Percentiles rank a stretch among this genome's conserved stretches.
Conservation (phyloP, 2,113 vertebrate species). For the Hippocampus zosterae region DNA sequence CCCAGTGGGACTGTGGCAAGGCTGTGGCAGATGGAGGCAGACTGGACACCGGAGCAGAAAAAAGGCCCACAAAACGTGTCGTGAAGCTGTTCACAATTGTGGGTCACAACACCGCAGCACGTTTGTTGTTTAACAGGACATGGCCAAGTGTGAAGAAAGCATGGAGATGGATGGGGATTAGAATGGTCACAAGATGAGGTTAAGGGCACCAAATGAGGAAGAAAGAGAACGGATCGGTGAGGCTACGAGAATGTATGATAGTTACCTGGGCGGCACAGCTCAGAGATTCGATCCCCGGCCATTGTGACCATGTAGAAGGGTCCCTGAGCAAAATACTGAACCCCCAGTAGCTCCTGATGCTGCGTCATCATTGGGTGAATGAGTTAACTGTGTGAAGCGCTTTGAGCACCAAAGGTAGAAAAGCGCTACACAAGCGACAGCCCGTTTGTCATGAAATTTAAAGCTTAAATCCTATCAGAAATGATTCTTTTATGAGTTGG, state of each 20-base stretch:
- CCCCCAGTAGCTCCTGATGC: no score
- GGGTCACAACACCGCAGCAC: conserved; percentile 80
- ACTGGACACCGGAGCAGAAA: conserved; percentile 75
- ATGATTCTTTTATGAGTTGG: not conserved
- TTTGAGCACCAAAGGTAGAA: no score
- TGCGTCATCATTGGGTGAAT: no score
- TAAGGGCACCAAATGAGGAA: conserved; percentile 7
- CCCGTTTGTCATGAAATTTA: not conserved
- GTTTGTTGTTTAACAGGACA: conserved; percentile 83
- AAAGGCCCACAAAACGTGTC: conserved; percentile 82
- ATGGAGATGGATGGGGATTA: conserved; percentile 62
- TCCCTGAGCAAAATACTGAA: no score
- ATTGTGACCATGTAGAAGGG: no score
- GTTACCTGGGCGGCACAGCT: not conserved
- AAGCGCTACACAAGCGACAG: no score
- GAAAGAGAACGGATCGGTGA: not conserved
- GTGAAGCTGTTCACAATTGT: conserved; percentile 83
- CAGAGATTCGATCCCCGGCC: no score
- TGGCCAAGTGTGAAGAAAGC: conserved; percentile 63
- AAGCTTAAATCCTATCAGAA: not conserved
- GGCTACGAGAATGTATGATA: not conserved
- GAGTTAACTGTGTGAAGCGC: no score
- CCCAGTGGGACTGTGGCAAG: conserved; percentile 81
- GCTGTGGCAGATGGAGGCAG: conserved; percentile 89
- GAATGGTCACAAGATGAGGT: conserved; percentile 39